Conservation (phyloP, 2,797 vertebrate species). For the Anolis apletophallus region DNA sequence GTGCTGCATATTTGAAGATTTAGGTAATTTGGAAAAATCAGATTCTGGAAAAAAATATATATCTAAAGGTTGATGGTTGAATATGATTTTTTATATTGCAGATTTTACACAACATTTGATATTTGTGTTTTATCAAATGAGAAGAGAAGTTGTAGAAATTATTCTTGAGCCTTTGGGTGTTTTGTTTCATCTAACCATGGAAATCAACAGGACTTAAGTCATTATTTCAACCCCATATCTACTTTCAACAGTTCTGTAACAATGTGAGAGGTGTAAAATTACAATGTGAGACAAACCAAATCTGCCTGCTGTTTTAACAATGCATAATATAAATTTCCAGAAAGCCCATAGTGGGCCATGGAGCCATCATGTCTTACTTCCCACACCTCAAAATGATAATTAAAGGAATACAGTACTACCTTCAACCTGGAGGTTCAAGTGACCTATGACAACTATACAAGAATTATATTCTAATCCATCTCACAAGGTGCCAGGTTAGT, state of each 20-base stretch:
- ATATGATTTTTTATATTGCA: slow-evolving; percentile 23
- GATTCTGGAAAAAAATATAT: not conserved
- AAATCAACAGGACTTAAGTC: no score
- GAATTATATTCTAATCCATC: no score
- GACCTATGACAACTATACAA: not conserved
- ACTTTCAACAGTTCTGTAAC: not conserved
- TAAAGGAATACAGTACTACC: not conserved
- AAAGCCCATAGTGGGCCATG: not conserved
- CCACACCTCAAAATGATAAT: not conserved
- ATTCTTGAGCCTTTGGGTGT: no score
- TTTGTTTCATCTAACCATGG: no score
- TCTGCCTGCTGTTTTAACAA: not conserved
- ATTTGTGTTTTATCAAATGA: slow-evolving; percentile 32
- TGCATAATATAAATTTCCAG: not conserved
- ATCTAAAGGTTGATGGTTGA: not conserved
- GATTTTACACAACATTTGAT: not conserved
- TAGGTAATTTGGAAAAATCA: not conserved
- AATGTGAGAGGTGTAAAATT: not conserved
- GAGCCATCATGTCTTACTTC: not conserved
- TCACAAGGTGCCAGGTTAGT: no score
- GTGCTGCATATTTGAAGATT: not conserved
- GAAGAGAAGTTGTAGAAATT: slow-evolving; percentile 34
- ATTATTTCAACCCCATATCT: not conserved
- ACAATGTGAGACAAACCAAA: not conserved
- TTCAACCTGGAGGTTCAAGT: not conserved